A percentile compares a stretch with the other conserved stretches of the same genome.
These are phyloP conservation scores for Stichodactyla mertensii DNA, from an alignment of 64 coral and sea anemone genomes.

Conservation along the genomic window DNA sequence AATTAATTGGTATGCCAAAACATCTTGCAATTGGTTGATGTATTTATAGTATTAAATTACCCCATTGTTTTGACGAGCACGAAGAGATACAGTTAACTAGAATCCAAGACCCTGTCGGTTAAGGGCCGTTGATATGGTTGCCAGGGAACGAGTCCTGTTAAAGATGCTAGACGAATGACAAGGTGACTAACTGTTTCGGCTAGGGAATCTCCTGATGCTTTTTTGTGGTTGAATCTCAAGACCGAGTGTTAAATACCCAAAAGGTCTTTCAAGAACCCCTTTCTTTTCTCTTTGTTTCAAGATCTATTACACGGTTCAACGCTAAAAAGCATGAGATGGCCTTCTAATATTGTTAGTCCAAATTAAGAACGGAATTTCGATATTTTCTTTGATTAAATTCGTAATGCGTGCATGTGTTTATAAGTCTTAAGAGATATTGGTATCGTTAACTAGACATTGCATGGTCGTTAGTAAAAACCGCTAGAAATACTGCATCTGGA, in stretches of 20 bases:
- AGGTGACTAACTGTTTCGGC: neutral
- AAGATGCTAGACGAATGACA: neutral
- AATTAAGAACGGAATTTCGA: no score
- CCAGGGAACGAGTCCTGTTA: constrained; percentile 1
- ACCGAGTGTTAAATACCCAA: neutral
- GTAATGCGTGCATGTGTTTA: neutral
- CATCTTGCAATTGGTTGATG: constrained; percentile 16
- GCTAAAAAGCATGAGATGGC: no score
- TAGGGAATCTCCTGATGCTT: neutral
- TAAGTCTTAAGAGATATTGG: no score
- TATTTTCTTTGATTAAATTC: neutral
- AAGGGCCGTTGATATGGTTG: neutral
- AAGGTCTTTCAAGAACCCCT: neutral
- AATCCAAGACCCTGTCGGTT: neutral
- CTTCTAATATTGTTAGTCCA: no score
- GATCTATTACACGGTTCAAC: neutral
- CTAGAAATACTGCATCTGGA: no score
- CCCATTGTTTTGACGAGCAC: constrained; percentile 19
- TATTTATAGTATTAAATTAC: constrained; percentile 30
- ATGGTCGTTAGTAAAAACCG: no score
- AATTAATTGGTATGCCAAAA: neutral
- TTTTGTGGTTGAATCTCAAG: neutral
- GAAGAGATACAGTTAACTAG: constrained; percentile 6
- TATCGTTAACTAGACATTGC: no score
- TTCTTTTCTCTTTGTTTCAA: neutral